Conservation (phyloP, 2,888 invertebrate genomes). For the Aradus depressus region DNA sequence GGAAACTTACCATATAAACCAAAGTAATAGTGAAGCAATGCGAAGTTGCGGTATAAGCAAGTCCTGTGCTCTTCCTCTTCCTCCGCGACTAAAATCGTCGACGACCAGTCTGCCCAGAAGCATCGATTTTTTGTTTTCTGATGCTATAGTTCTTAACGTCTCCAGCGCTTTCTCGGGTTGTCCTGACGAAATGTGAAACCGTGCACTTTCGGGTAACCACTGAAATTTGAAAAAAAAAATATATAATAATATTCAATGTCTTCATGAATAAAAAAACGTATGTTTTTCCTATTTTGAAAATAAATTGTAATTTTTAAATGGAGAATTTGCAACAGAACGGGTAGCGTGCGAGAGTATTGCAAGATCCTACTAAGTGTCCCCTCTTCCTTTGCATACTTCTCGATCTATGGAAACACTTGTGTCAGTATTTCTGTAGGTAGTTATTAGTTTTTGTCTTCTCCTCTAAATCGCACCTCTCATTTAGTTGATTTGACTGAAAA, state of each 20-base stretch:
- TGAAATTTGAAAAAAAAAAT: slow-evolving; percentile 37
- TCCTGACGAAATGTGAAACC: slow-evolving; percentile 78
- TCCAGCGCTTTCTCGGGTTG: slow-evolving; percentile 73
- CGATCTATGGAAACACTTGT: too few relatives aligned
- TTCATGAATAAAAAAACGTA: not conserved
- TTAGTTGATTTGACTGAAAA: too few relatives aligned
- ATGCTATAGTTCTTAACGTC: slow-evolving; percentile 71
- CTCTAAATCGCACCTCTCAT: too few relatives aligned
- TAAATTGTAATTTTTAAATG: too few relatives aligned
- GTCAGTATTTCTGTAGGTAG: too few relatives aligned
- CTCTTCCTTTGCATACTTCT: too few relatives aligned
- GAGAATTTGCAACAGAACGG: too few relatives aligned
- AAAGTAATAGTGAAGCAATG: slow-evolving; percentile 72
- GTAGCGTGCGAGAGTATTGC: too few relatives aligned
- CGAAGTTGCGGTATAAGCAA: slow-evolving; percentile 67
- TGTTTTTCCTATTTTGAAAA: not conserved
- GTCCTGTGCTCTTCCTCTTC: slow-evolving; percentile 56
- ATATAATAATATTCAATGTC: not conserved
- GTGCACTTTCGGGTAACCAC: slow-evolving; percentile 91
- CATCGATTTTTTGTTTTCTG: slow-evolving; percentile 82
- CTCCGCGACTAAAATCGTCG: slow-evolving; percentile 47
- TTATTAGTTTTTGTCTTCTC: too few relatives aligned
- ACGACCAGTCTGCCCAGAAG: slow-evolving; percentile 71
- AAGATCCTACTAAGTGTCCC: too few relatives aligned
- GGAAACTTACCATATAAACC: slow-evolving; percentile 75